Base-by-base conservation (phyloP, 2,888 invertebrate species). In the Drosophila engyochracea region DNA sequence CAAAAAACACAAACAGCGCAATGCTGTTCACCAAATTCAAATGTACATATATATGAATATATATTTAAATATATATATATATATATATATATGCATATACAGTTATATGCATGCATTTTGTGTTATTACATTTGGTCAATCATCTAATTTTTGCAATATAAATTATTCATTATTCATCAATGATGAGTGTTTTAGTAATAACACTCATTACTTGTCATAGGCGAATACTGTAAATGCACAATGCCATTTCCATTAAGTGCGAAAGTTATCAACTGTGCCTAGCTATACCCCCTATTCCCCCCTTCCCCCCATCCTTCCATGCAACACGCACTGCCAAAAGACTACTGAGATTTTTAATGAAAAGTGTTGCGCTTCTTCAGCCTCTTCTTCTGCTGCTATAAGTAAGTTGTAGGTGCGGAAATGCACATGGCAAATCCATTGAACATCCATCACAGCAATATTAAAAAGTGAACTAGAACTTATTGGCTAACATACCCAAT, bases 401-500 rank as follows among this genome's bases (percentile, higher is more conserved):
- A 37, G 44, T 9, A 44, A 44, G 16, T 51, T 64, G 10, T 22
- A 64, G 22, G 9, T 37, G 35, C 19, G 14, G 69, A 19, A 33
- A 5, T 35, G 25, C n/a, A 41, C 35, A 28, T 54, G 25, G 25
- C 47, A 63, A 41, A 69, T 47, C 63, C 63, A 68, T 81, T 74
- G 70, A 83, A 90, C 25, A 25, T 83, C 57, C 86, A 78, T 47
- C 47, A 47, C 22, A 90, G 79, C 89, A 85, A 88, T 85, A 90
- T 85, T 85, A 85, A 90, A 80, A 86, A 77, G 62, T 68, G 90
- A 88, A 85, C 85, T 90, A 85, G 90, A 85, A 87, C 85, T 87
- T 85, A 88, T 89, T 85, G 83, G 85, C 88, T 70, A 60, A 57
- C 63, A 53, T 39, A 57, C 25, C 47, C 47, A 47, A 25, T 4